Base-by-base conservation (phyloP, 2,113 vertebrate genomes). In the Mionectes macconnelli region DNA sequence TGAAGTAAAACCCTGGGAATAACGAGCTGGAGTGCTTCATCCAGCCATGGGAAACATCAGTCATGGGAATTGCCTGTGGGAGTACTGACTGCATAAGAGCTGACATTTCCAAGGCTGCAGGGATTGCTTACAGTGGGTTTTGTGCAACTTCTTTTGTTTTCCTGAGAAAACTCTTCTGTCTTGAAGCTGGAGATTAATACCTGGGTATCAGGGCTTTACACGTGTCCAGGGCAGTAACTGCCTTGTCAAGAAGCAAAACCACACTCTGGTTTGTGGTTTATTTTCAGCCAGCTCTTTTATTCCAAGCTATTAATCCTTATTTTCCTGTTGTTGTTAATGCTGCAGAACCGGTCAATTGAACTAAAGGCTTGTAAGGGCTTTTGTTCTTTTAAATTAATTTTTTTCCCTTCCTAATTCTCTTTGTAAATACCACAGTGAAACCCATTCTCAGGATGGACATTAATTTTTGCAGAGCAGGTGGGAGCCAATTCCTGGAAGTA, bases 41-140 rank as follows among this genome's bases (percentile, higher is more conserved):
- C 88, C 94, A 95, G 45, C 82, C 83, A 27, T 73, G 57, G 95
- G 92, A 94, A 95, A 83, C 83, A 93, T 95, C 85, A 85, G 75
- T 82, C 92, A 92, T 35, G 63, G 82, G 70, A 91, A 96, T 88
- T 76, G 82, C 85, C 75, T 37, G 92, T 94, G 88, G 94, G 92
- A 93, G 70, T 83, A 53, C 31, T 55, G 94, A 90, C 91, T 83
- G 70, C 70, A 91, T 95, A 95, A 95, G 73, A 87, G 75, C 44
- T 95, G 88, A 88, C 94, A 96, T 97, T 95, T 94, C 57, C 75
- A 90, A 9, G 76, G 50, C 39, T 35, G 82, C 88, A 90, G 82
- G 53, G 76, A 57, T 62, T 90, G 82, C 90, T 93, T 90, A 73
- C 47, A 83, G 12, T 15, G n/a, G 10, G 10, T 56, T 78, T 77